Evolutionary conservation across 2,888 invertebrate genomes (phyloP).

Genomic region (Brenthis hecate): DNA sequence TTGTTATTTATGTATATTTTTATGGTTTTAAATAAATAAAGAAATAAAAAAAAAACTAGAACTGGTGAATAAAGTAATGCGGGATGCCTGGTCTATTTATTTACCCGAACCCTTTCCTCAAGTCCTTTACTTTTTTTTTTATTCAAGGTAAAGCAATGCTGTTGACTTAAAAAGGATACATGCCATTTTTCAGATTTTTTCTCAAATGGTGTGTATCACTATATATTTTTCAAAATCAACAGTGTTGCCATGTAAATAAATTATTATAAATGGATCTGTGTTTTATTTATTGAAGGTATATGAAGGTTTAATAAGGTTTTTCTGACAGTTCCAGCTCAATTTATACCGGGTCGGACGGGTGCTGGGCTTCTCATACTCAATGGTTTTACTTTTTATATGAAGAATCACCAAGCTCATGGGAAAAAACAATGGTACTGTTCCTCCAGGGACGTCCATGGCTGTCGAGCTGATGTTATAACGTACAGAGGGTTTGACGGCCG

Average conservation of each 20-base stretch:
- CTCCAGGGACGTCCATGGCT: conserved; percentile 73
- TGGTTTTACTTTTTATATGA: conserved; percentile 78
- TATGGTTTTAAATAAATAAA: conserved; percentile 25
- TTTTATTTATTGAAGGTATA: conserved; percentile 45
- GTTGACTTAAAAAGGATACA: conserved; percentile 7
- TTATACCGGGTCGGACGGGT: conserved; percentile 74
- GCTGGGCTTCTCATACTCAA: conserved; percentile 72
- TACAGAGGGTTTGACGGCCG: conserved; percentile 70
- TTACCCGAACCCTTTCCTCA: conserved; percentile 52
- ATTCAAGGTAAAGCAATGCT: conserved; percentile 17
- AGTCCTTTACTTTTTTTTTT: conserved; percentile 37
- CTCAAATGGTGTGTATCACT: too few relatives aligned
- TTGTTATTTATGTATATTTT: conserved; percentile 7
- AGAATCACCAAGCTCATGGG: conserved; percentile 76
- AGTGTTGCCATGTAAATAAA: conserved; percentile 32
- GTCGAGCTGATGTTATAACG: conserved; percentile 75
- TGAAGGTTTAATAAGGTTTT: conserved; percentile 39
- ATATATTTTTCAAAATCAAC: conserved; percentile 18
- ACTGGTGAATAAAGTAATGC: conserved; percentile 51
- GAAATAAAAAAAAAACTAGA: conserved; percentile 19
- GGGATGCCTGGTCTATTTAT: conserved; percentile 55
- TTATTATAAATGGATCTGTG: conserved; percentile 44
- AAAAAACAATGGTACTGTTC: conserved; percentile 80
- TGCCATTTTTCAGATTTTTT: too few relatives aligned
- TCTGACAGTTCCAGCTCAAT: conserved; percentile 71